These are phyloP conservation scores for Alaudala cheleensis DNA, from an alignment of 2,113 vertebrate genomes.

Conservation along the genomic window DNA sequence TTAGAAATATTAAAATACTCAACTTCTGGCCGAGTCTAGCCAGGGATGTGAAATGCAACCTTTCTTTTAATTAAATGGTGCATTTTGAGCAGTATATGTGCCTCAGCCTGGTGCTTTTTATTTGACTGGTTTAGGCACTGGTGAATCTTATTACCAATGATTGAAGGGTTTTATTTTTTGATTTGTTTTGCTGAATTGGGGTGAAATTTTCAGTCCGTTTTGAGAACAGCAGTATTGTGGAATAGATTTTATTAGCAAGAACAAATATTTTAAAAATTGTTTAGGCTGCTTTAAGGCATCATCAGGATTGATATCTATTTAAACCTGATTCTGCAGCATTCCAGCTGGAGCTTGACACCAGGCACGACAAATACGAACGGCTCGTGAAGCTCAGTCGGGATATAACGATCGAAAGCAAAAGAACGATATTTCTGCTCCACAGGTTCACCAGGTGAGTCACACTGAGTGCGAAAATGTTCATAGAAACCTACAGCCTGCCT, in stretches of 20 bases:
- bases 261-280: neutral
- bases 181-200: neutral
- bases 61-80: neutral
- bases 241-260: neutral
- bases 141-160: neutral
- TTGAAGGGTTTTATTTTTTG: neutral
- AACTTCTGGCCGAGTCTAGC: neutral
- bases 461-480: accelerated
- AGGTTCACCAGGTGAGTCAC: slow-evolving; percentile 87
- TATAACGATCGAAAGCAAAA: slow-evolving; percentile 96
- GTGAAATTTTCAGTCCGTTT: neutral
- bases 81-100: neutral
- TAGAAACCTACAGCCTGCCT: neutral
- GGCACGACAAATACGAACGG: slow-evolving; percentile 93
- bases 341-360: slow-evolving; percentile 92
- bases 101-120: neutral
- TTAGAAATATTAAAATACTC: neutral
- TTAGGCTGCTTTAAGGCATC: neutral
- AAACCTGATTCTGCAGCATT: slow-evolving; percentile 77
- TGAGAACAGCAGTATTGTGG: neutral
- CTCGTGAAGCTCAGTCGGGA: slow-evolving; percentile 96
- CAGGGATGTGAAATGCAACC: neutral
- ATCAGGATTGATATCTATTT: neutral
- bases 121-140: neutral
- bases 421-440: slow-evolving; percentile 94